Evolutionary conservation across 2,113 vertebrate species (phyloP), one percentile per base, ranked within the genome.

Genomic region (Cynoglossus semilaevis): DNA sequence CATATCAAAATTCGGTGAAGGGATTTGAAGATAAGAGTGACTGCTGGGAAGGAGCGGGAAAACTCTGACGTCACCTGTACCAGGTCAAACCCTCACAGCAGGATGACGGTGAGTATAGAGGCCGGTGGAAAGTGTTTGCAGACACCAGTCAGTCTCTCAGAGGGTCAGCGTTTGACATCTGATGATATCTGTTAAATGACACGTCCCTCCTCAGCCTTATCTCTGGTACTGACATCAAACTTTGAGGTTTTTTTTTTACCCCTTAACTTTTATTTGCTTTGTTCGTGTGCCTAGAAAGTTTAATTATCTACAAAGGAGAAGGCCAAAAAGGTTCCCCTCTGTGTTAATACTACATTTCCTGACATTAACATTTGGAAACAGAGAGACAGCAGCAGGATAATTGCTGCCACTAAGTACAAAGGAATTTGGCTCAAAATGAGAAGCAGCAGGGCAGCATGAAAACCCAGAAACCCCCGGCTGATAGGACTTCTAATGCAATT

Each of bases 371-470:
- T 35, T 70, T 12, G 9, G 36, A 64, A 53, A 73, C 3, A 16
- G 36, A 57, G 1, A 70, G 52, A 50, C 47, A 62, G 54, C 48
- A 57, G 8, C 47, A 14, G 13, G 45, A 70, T 65, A 63, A 82
- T 66, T 70, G 60, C 68, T 15, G n/a, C 47, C 6, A 29, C 22
- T 44, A 19, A 63, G 61, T 12, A 53, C 57, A 69, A 69, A 70
- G 42, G 59, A 63, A 53, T 68, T 29, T 8, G 40, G 44, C 58
- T 57, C 54, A 35, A 63, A 75, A 67, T 56, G 51, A 72, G 56
- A 81, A 77, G 19, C 64, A 73, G 64, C 53, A 50, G 51, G 52
- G 34, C 18, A 34, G 56, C 51, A 59, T 41, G 40, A 67, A 72
- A 74, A 71, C 49, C 56, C 52, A 56, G 55, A 57, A 68, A 38